A percentile compares a stretch with the other conserved stretches of the same genome.
Evolutionary conservation across 2,888 invertebrate genomes (phyloP).

Genomic region (Neuroscelio doddi): DNA sequence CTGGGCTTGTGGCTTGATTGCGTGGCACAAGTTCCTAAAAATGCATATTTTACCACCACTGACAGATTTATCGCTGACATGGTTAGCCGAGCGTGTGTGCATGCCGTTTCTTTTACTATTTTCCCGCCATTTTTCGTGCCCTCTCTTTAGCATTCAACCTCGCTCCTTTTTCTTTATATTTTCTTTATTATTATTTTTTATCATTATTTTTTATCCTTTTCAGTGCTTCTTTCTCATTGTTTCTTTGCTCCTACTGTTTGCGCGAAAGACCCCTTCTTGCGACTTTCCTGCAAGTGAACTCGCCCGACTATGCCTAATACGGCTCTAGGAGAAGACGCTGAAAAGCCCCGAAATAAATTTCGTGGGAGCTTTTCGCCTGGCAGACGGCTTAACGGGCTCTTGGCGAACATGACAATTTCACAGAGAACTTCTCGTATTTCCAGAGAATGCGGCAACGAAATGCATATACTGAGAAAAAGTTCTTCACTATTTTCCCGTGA

Average conservation of each 20-base stretch:
- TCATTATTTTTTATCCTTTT: conserved; percentile 10
- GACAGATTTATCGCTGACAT: conserved; percentile 66
- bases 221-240: conserved; percentile 4
- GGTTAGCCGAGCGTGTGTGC: conserved; percentile 57
- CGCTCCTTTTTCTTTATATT: conserved; percentile 2
- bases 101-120: conserved; percentile 58
- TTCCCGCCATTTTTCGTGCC: conserved; percentile 31
- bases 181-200: conserved; percentile 1
- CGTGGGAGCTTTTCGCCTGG: conserved; percentile 34
- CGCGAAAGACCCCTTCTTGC: neutral
- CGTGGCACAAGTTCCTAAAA: conserved; percentile 51
- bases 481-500: neutral
- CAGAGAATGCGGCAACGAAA: conserved; percentile 14
- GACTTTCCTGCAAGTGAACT: conserved; percentile 21
- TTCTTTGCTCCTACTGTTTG: neutral
- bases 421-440: conserved; percentile 38
- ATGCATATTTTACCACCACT: conserved; percentile 64
- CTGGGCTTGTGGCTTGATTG: conserved; percentile 64
- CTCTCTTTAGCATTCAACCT: too few relatives aligned
- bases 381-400: conserved; percentile 46
- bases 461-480: neutral
- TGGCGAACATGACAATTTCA: conserved; percentile 45
- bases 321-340: conserved; percentile 42
- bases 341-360: conserved; percentile 46
- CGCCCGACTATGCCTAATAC: conserved; percentile 42